Base-by-base conservation (phyloP, 2,888 invertebrate genomes). In the Drosophila melanosoma region DNA sequence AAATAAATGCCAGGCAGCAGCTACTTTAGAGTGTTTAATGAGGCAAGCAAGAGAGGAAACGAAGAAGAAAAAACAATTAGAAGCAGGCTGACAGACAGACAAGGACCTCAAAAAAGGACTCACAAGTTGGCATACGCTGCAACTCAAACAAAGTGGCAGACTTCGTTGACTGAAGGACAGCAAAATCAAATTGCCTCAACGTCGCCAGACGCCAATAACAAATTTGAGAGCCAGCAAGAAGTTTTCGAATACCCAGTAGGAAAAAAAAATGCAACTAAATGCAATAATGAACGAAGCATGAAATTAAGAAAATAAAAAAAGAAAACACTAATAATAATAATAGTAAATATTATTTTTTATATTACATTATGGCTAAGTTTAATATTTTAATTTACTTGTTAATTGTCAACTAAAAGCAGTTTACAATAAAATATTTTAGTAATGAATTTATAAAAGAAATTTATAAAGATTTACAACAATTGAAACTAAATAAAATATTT, bases 1-100 rank as follows among this genome's bases (percentile, higher is more conserved):
- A 81, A 81, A 81, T 63, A 79, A 79, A 73, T 70, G 70, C 8
- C 8, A 4, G 7, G 45, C 23, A 29, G 29, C 75, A 72, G 79
- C 76, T 72, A 79, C 79, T 76, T 69, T 49, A 76, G 54, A 49
- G 56, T 49, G 68, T 80, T 76, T 76, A 80, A 80, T 79, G 80
- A 70, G 80, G 62, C 80, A 60, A 60, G 45, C 60, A 52, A 52
- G 60, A 51, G 35, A 29, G 48, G 29, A 60, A 40, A 38, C 58
- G 60, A 53, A 45, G 54, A 63, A 23, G 23, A 45, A 45, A 69
- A 79, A 75, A 73, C 79, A 79, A 75, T 79, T 79, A 79, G 69
- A 79, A 67, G 54, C 79, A 68, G 75, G 20, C 76, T 57, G 67
- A 61, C 72, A 57, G 67, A 10, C 68, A 42, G 64, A 56, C 59